A percentile compares a stretch with the other conserved stretches of the same genome.
Evolutionary conservation across 2,888 invertebrate genomes (phyloP).

Genomic region (Anorthoa munda): DNA sequence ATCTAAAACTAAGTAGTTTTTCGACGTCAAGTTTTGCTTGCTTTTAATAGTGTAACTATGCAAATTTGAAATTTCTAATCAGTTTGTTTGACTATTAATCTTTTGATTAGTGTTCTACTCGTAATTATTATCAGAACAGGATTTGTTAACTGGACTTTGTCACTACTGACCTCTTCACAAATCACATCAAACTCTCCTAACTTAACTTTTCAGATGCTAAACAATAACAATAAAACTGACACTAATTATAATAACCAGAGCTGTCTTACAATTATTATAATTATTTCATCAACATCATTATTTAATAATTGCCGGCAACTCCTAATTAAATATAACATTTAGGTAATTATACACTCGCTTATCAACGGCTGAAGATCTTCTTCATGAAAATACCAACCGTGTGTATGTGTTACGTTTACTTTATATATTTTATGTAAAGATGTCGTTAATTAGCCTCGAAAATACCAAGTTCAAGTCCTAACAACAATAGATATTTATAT

Average conservation of each 20-base stretch:
- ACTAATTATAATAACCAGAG: conserved; percentile 28
- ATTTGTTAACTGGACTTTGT: background rate
- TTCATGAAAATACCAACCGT: conserved; percentile 27
- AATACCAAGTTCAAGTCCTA: conserved; percentile 16
- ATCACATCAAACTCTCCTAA: background rate
- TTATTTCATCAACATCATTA: conserved; percentile 33
- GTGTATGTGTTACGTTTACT: conserved; percentile 24
- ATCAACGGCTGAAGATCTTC: conserved; percentile 42
- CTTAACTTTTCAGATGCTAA: background rate
- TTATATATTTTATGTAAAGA: conserved; percentile 1
- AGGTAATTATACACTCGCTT: conserved; percentile 38
- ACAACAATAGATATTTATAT: conserved; percentile 21
- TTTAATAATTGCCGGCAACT: conserved; percentile 19
- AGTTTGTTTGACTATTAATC: background rate
- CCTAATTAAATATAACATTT: conserved; percentile 41
- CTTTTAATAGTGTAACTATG: background rate
- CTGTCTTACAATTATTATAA: conserved; percentile 20
- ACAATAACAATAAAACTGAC: conserved; percentile 5
- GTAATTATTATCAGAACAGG: background rate
- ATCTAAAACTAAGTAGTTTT: too few species aligned
- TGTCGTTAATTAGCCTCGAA: conserved; percentile 17
- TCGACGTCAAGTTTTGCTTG: background rate
- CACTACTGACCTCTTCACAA: background rate
- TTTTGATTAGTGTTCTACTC: background rate
- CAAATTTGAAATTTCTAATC: conserved; percentile 3